Evolutionary conservation across 1,140 invertebrate species (phyloP).

Genomic region (Drosophila serrata): DNA sequence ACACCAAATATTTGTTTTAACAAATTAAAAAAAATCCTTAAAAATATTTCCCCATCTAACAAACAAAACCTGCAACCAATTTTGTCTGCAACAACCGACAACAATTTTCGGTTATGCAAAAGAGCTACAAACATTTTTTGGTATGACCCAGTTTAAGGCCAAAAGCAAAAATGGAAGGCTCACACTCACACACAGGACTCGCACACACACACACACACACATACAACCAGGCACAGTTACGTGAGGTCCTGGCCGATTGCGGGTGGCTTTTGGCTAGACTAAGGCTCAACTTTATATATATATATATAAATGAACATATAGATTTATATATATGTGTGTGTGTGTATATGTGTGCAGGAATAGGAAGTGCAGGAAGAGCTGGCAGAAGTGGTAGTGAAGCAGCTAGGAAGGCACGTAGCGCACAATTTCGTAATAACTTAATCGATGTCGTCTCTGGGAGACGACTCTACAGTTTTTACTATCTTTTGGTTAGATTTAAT

Average conservation of each 20-base stretch:
- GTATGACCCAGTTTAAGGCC: conserved; percentile 78
- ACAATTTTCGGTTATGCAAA: conserved; percentile 80
- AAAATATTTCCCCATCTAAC: neutral
- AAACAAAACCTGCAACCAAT: conserved; percentile 52
- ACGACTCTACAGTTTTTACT: conserved; percentile 63
- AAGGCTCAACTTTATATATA: conserved; percentile 10
- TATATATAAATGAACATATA: conserved; percentile 8
- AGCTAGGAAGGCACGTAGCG: conserved; percentile 67
- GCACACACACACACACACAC: conserved; percentile 20
- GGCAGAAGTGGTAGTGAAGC: conserved; percentile 16
- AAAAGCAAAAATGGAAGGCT: conserved; percentile 54
- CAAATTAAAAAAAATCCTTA: neutral
- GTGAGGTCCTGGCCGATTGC: conserved; percentile 48
- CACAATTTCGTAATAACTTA: conserved; percentile 83
- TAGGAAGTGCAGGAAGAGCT: conserved; percentile 21
- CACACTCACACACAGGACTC: conserved; percentile 14
- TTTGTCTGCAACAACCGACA: conserved; percentile 71
- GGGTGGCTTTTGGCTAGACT: conserved; percentile 67
- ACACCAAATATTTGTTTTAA: neutral
- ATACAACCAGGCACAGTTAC: conserved; percentile 53
- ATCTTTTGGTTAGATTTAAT: conserved; percentile 31
- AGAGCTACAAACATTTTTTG: conserved; percentile 58
- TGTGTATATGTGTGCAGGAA: conserved; percentile 1
- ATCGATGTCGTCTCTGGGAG: conserved; percentile 75
- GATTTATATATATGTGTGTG: conserved; percentile 5